These are phyloP conservation scores for Megalops atlanticus DNA, from an alignment of 2,113 vertebrate genomes.

Conservation along the genomic window DNA sequence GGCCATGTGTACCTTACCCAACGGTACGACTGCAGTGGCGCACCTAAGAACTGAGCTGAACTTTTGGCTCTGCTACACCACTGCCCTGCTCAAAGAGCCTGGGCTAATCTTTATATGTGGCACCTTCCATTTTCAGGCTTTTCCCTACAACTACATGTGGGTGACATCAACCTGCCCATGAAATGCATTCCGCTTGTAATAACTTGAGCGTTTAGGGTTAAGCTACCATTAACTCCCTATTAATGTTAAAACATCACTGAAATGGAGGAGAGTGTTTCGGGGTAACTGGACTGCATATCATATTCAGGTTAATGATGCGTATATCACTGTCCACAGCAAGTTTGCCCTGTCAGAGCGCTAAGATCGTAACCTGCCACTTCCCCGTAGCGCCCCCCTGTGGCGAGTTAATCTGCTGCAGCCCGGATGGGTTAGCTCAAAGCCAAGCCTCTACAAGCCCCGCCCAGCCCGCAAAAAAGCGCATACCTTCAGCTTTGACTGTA, in stretches of 20 bases:
- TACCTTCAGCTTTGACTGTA: slow-evolving; percentile 98
- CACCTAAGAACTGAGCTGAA: too few species aligned
- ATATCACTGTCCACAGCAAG: neutral
- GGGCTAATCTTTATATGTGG: too few species aligned
- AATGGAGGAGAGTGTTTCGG: neutral
- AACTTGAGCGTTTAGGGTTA: too few species aligned
- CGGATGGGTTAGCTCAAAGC: slow-evolving; percentile 41
- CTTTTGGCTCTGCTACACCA: too few species aligned
- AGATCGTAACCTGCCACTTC: neutral
- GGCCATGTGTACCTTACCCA: too few species aligned
- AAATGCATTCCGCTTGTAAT: too few species aligned
- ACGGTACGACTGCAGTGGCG: too few species aligned
- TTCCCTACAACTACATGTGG: too few species aligned
- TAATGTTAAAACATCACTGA: neutral
- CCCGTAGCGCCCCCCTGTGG: neutral
- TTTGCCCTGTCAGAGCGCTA: neutral
- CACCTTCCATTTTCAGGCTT: too few species aligned
- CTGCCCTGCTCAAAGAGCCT: too few species aligned
- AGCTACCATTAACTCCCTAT: too few species aligned
- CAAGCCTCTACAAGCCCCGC: slow-evolving; percentile 30
- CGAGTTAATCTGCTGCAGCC: neutral
- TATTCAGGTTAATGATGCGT: neutral
- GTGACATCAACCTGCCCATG: too few species aligned
- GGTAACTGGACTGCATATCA: neutral
- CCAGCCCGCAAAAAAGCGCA: slow-evolving; percentile 50